These are phyloP conservation scores for Malurus melanocephalus DNA, from an alignment of 2,113 vertebrate species.

Conservation along the genomic window DNA sequence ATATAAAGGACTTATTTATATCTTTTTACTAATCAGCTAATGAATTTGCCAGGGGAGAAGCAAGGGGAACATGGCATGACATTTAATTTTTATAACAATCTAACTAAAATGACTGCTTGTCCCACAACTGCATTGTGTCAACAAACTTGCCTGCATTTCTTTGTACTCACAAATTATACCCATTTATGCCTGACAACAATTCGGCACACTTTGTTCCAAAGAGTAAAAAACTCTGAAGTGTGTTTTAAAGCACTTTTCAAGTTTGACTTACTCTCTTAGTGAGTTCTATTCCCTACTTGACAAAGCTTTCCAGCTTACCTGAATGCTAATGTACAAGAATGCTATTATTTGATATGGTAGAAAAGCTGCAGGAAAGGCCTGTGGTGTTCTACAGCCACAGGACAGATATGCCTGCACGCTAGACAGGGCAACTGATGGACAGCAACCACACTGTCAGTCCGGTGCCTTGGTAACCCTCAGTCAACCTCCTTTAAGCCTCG, in stretches of 20 bases:
- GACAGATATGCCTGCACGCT: neutral
- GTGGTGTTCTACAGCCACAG: neutral
- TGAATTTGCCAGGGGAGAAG: neutral
- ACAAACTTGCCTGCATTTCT: neutral
- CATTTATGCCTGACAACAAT: neutral
- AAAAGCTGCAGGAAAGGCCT: neutral
- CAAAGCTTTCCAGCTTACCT: neutral
- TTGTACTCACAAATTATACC: neutral
- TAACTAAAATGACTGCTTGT: neutral
- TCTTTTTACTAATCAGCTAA: neutral
- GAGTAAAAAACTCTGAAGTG: neutral
- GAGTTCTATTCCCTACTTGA: neutral
- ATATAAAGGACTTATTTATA: neutral
- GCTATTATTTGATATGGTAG: neutral
- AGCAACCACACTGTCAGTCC: neutral
- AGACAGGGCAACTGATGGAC: neutral
- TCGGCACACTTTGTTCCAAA: neutral
- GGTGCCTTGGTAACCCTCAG: neutral
- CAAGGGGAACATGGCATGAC: rapidly evolving
- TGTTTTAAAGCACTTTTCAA: neutral
- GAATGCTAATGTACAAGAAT: neutral
- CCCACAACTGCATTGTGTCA: neutral
- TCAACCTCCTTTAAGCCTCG: neutral
- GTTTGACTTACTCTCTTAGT: neutral
- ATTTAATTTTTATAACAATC: neutral